Conservation (phyloP, 2,797 vertebrate species). For the Dendrocincla tyrannina region DNA sequence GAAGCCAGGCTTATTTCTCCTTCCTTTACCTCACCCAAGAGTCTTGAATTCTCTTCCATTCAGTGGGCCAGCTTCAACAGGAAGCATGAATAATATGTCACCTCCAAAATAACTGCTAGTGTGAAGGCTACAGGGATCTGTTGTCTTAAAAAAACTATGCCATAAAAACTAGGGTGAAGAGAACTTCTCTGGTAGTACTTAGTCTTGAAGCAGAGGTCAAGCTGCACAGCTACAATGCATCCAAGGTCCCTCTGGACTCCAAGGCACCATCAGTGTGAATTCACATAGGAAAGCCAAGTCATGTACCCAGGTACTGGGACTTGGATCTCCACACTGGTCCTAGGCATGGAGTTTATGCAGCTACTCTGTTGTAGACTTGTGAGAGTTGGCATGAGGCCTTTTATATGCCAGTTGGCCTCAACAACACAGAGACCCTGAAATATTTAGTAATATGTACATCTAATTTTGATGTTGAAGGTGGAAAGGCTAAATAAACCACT, state of each 20-base stretch:
- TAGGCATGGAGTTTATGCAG: background rate
- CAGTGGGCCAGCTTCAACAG: background rate
- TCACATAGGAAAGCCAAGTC: background rate
- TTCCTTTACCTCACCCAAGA: background rate
- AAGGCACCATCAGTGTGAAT: background rate
- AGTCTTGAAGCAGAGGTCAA: background rate
- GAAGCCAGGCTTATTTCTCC: conserved; percentile 4
- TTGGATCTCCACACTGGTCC: background rate
- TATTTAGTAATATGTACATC: background rate
- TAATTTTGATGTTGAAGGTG: background rate
- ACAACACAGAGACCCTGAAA: background rate
- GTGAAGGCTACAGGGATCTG: background rate
- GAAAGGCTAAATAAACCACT: background rate
- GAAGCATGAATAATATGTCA: background rate
- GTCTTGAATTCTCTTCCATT: conserved; percentile 1
- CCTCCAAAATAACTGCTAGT: background rate
- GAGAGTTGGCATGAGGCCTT: background rate
- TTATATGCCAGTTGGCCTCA: background rate
- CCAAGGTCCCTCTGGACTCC: background rate
- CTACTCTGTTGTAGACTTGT: background rate
- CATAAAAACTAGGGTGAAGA: background rate
- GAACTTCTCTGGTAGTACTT: background rate
- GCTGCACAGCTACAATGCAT: background rate
- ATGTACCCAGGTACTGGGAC: background rate
- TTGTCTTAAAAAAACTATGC: background rate